A percentile compares a stretch with the other conserved stretches of the same genome.
phyloP scores from a whole-genome alignment of 2,888 invertebrate species.

The Caenorhabditis sp. region DNA sequence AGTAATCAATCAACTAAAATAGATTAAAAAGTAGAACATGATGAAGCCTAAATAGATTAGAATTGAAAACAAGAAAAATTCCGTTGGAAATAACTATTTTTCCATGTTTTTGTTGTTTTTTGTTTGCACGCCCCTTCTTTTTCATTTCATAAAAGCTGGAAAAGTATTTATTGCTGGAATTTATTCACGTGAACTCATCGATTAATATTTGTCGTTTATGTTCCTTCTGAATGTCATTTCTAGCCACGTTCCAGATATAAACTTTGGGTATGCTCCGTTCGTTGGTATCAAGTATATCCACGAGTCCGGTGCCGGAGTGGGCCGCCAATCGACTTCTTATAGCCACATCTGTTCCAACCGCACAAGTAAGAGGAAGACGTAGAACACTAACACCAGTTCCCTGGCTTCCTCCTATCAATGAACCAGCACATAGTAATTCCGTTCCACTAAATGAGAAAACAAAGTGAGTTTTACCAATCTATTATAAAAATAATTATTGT shows the following conservation, averaged over 20 bases:
- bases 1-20: neutral
- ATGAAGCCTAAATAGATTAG: neutral
- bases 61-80: neutral
- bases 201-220: no score
- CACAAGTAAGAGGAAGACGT: conserved; percentile 44
- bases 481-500: neutral
- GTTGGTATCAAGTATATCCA: conserved; percentile 16
- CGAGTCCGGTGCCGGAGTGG: conserved; percentile 15
- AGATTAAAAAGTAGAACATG: neutral
- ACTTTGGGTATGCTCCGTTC: conserved; percentile 28
- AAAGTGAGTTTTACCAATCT: conserved; percentile 20
- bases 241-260: conserved; percentile 10
- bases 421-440: conserved; percentile 13
- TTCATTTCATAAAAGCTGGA: neutral
- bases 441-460: conserved; percentile 17
- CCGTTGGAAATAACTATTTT: neutral
- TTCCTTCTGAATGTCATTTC: no score
- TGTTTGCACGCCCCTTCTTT: neutral
- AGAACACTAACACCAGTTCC: conserved; percentile 58
- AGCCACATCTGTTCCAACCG: conserved; percentile 1
- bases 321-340: conserved; percentile 15
- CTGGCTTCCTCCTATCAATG: conserved; percentile 54
- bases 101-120: neutral
- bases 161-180: no score
- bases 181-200: no score